These are phyloP conservation scores for Chouioia cunea DNA, from an alignment of 2,888 invertebrate species.

Conservation along the genomic window DNA sequence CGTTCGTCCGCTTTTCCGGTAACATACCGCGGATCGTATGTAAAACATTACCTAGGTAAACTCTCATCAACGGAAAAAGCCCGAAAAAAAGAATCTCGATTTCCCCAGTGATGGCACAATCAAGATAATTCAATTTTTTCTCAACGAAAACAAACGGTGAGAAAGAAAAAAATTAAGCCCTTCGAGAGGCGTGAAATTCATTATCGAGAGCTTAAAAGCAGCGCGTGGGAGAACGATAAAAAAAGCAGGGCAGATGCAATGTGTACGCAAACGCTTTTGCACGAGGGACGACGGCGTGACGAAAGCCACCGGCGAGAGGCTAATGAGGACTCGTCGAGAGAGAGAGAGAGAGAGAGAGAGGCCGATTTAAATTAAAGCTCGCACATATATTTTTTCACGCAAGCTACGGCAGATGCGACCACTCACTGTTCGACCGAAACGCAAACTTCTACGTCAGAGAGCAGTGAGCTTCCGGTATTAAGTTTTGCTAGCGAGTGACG, in stretches of 20 bases:
- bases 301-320: neutral
- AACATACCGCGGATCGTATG: no score
- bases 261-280: neutral
- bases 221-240: neutral
- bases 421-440: constrained; percentile 36
- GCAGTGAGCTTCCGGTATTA: constrained; percentile 39
- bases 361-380: constrained; percentile 48
- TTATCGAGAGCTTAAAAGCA: constrained; percentile 8
- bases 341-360: neutral
- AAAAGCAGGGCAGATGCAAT: neutral
- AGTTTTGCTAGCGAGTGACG: constrained; percentile 18
- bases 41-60: no score
- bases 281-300: neutral
- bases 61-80: no score
- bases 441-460: constrained; percentile 49
- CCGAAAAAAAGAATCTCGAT: constrained; percentile 13
- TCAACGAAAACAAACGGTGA: constrained; percentile 1
- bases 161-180: neutral
- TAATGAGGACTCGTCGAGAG: constrained; percentile 31
- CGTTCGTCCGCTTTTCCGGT: no score
- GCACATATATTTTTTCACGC: constrained; percentile 32
- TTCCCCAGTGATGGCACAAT: constrained; percentile 29
- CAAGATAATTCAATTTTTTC: constrained; percentile 28
- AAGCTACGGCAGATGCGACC: constrained; percentile 16
- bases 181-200: constrained; percentile 15